Evolutionary conservation across 2,113 vertebrate species (phyloP), one percentile per base, ranked within the genome.

Genomic region (Hirundichthys speculiger): DNA sequence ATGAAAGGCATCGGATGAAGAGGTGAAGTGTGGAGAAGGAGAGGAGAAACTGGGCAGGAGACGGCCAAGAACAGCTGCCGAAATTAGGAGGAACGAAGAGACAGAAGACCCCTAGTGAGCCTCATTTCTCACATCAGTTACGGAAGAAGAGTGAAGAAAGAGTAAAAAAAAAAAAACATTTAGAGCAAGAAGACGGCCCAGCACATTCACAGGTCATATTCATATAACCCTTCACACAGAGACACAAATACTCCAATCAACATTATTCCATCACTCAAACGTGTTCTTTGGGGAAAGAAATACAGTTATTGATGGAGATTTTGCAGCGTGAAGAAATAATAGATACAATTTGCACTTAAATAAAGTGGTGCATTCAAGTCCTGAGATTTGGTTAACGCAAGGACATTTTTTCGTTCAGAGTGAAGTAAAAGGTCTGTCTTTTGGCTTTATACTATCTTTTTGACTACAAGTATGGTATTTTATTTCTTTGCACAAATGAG

Each of bases 81-180:
- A 73, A 83, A 83, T 75, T 71, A 22, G 59, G 76, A 71, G 69
- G 68, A 42, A 64, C 82, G 75, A 70, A 59, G 73, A 77, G 81
- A 86, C 74, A 56, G 81, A 65, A 70, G 75, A 77, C 82, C 88
- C 86, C 77, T 71, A 64, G 86, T 83, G 86, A 79, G 72, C 82
- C 75, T 82, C 60, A 75, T 79, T 81, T 86, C 83, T 74, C 73
- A 85, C 76, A 89, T 92, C 85, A 88, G 92, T 93, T 88, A 92
- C 87, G 50, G 80, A 89, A 65, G 52, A 63, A 34, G 73, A 57
- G 59, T 64, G 53, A 49, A 16, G 16, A 27, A 49, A 19, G 20
- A 34, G 34, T 13, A 43, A 65, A 34, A 40, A 53, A 69, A 43
- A 65, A 34, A 40, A 53, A 69, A 72, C 40, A 58, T 18, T 34